These are phyloP conservation scores for Drosophila robusta DNA, from an alignment of 2,888 invertebrate species.

Conservation along the genomic window DNA sequence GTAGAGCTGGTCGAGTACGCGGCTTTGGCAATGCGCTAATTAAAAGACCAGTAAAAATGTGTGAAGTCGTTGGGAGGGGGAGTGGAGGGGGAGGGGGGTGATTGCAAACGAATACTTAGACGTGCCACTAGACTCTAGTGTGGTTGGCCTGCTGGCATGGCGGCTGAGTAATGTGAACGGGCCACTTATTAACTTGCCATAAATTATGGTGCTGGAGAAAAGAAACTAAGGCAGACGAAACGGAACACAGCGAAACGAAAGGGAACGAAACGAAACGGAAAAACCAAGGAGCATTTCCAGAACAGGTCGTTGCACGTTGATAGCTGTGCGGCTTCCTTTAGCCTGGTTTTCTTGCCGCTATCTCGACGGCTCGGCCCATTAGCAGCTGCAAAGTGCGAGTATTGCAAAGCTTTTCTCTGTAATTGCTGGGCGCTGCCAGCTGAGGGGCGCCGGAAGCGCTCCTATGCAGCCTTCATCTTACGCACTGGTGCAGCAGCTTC, in stretches of 20 bases:
- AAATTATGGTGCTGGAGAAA: constrained; percentile 48
- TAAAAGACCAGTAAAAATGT: constrained; percentile 53
- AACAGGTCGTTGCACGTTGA: constrained; percentile 70
- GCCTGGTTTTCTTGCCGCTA: constrained; percentile 51
- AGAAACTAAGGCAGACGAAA: constrained; percentile 17
- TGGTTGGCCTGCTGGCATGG: background rate
- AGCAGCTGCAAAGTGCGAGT: constrained; percentile 49
- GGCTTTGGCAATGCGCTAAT: constrained; percentile 66
- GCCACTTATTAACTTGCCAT: constrained; percentile 58
- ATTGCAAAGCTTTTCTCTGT: constrained; percentile 64
- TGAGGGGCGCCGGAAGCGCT: constrained; percentile 42
- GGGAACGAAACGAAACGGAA: constrained; percentile 44
- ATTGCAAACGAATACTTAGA: too few relatives aligned
- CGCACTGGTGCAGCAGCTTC: constrained; percentile 43
- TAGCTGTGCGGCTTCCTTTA: constrained; percentile 59
- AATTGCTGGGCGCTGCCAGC: constrained; percentile 60
- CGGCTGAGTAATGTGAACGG: constrained; percentile 36
- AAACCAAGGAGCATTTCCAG: constrained; percentile 35
- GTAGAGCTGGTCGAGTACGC: constrained; percentile 30
- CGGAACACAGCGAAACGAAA: constrained; percentile 25
- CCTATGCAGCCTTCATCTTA: constrained; percentile 28
- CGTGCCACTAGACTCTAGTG: background rate
- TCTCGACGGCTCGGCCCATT: constrained; percentile 41
- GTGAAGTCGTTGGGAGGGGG: too few relatives aligned
- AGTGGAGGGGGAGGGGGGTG: too few relatives aligned